Conservation (phyloP, 2,113 vertebrate genomes). For the Eurypyga helias region DNA sequence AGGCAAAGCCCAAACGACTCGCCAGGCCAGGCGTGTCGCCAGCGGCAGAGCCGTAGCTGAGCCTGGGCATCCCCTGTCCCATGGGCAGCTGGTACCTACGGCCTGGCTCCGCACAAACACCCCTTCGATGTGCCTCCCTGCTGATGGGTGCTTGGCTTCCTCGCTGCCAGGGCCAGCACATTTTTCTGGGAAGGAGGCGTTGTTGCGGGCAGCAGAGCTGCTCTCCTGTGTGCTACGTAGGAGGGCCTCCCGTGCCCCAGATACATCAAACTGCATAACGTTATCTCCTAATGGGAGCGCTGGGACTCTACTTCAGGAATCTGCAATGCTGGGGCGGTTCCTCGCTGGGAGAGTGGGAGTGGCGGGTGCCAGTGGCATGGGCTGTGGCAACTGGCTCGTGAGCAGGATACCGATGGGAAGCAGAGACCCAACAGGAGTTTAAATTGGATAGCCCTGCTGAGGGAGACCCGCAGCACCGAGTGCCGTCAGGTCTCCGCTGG, state of each 20-base stretch:
- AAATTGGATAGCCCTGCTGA: neutral
- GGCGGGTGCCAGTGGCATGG: neutral
- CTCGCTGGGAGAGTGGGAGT: fast-evolving
- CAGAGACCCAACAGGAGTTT: neutral
- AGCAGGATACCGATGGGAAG: neutral
- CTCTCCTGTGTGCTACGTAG: neutral
- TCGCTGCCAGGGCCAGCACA: neutral
- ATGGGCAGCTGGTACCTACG: neutral
- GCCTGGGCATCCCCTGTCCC: neutral
- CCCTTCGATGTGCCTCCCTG: neutral
- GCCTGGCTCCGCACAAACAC: neutral
- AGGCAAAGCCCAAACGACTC: neutral
- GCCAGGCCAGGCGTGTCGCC: fast-evolving
- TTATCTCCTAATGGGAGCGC: neutral
- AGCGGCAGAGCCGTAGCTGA: fast-evolving
- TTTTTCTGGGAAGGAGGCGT: neutral
- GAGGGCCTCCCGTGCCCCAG: slow-evolving; percentile 30
- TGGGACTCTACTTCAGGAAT: slow-evolving; percentile 11
- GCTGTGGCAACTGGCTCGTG: neutral
- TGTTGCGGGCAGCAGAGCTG: neutral
- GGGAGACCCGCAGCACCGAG: neutral
- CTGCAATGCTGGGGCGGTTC: neutral
- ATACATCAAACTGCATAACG: slow-evolving; percentile 35
- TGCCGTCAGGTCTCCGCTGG: neutral
- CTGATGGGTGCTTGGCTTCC: neutral